Evolutionary conservation across 1,140 invertebrate genomes (phyloP), one percentile per base, ranked within the genome.

Genomic region (Heterodera schachtii): DNA sequence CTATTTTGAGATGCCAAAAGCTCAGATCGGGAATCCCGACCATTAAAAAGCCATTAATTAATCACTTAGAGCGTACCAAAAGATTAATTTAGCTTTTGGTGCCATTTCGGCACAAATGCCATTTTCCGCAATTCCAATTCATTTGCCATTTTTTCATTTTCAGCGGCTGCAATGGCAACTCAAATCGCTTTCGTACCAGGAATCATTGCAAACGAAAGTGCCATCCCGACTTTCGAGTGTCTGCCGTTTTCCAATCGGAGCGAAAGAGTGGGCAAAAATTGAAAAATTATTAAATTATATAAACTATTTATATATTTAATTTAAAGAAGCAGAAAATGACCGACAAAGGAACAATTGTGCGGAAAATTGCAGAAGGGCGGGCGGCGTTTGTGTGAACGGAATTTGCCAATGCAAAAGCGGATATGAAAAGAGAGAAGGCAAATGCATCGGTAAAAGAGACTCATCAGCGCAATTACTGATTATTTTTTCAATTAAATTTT

Each of bases 151-250:
- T 76, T 13, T 16, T 46, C 16, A 49, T 13, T 70, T 84, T 84
- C 78, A 84, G 83, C 41, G 83, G 83, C 13, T 84, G 82, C 69
- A 60, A 49, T 57, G 83, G 83, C 11, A 84, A 84, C 71, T 49
- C 73, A 6, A 84, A 84, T 70, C 66, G 83, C 9, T 84, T 84
- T 41, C 21, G 70, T 3, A 71, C 70, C 16, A 69, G 76, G 73
- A 52, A 73, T n/a, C 83, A 84, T 46, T 84, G 83, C 73, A 49
- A 52, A 44, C 80, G 80, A 78, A 16, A 49, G 57, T 84, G 83
- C 73, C 70, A 47, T 52, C 64, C 52, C 7, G 73, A 83, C 16
- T 82, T 52, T 19, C 49, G 80, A 74, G 41, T 80, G 3, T 74
- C 41, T 21, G 81, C 81, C n/a, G 70, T 69, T 60, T 60, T 82